Evolutionary conservation across 30 jellyfish, hydroid and myxozoan genomes (phyloP).

Genomic region (Hydractinia symbiolongicarpus): DNA sequence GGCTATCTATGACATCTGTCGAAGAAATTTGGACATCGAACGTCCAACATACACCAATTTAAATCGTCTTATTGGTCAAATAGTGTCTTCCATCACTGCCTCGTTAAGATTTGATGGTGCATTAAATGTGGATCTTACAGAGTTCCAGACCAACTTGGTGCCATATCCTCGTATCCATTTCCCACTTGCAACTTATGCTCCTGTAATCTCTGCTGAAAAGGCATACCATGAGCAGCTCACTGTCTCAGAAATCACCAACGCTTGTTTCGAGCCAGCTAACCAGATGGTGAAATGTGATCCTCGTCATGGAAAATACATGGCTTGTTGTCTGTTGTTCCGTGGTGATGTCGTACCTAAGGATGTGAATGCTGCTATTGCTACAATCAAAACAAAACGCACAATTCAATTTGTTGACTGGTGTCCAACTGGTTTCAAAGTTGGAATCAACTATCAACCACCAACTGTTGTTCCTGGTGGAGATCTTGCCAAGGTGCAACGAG

Average conservation of each 20-base stretch:
- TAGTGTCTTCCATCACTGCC: slow-evolving; percentile 50
- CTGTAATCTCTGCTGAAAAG: slow-evolving; percentile 48
- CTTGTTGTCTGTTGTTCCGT: slow-evolving; percentile 92
- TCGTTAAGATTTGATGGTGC: slow-evolving; percentile 58
- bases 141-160: slow-evolving; percentile 58
- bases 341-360: slow-evolving; percentile 98
- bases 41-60: slow-evolving; percentile 52
- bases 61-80: slow-evolving; percentile 43
- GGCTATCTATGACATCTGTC: slow-evolving; percentile 49
- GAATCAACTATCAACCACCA: slow-evolving; percentile 96
- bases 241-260: slow-evolving; percentile 47
- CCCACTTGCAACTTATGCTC: slow-evolving; percentile 56
- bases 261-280: slow-evolving; percentile 90
- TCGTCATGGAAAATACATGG: slow-evolving; percentile 94
- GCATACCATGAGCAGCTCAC: slow-evolving; percentile 52
- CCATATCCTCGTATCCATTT: slow-evolving; percentile 58
- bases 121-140: slow-evolving; percentile 46
- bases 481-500: slow-evolving; percentile 88
- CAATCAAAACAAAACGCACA: slow-evolving; percentile 93
- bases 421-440: slow-evolving; percentile 99
- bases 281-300: slow-evolving; percentile 97
- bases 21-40: slow-evolving; percentile 46
- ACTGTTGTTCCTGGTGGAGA: slow-evolving; percentile 99
- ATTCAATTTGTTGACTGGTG: slow-evolving; percentile 98
- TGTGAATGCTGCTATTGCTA: slow-evolving; percentile 91